Evolutionary conservation across 2,888 invertebrate genomes (phyloP).

Genomic region (Pristionchus fissidentatus): DNA sequence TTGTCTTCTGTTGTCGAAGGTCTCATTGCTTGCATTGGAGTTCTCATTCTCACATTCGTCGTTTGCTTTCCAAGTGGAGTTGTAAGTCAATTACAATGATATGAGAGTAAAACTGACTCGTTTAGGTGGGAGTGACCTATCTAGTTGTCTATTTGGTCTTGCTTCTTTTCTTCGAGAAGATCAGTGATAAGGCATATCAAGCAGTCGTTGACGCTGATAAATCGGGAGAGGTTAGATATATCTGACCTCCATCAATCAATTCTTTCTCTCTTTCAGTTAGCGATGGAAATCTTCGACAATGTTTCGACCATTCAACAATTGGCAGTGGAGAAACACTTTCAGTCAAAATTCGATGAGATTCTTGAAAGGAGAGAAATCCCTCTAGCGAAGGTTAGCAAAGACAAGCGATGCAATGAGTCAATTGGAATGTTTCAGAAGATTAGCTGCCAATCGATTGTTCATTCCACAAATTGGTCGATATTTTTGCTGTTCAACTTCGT

Average conservation of each 20-base stretch:
- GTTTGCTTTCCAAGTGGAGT: slow-evolving; percentile 29
- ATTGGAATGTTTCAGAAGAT: neutral
- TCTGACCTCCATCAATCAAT: neutral
- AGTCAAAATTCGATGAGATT: neutral
- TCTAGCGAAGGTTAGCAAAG: neutral
- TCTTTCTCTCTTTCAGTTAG: neutral
- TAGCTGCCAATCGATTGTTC: slow-evolving; percentile 8
- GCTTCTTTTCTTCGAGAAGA: slow-evolving; percentile 20
- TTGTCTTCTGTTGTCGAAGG: neutral
- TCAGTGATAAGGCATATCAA: neutral
- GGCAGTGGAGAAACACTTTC: neutral
- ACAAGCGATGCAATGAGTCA: no score
- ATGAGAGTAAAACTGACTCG: neutral
- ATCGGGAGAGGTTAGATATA: slow-evolving; percentile 7
- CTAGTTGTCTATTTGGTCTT: slow-evolving; percentile 5
- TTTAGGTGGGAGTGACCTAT: neutral
- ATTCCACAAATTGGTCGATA: slow-evolving; percentile 4
- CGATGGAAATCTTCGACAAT: slow-evolving; percentile 33
- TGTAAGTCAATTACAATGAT: neutral
- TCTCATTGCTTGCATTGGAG: neutral
- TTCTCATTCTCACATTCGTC: neutral
- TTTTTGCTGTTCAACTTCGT: slow-evolving; percentile 5
- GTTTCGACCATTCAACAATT: slow-evolving; percentile 21
- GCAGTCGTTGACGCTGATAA: neutral
- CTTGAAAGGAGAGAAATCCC: neutral